phyloP scores from a whole-genome alignment of 1,140 invertebrate genomes.

The Nymphalis io region DNA sequence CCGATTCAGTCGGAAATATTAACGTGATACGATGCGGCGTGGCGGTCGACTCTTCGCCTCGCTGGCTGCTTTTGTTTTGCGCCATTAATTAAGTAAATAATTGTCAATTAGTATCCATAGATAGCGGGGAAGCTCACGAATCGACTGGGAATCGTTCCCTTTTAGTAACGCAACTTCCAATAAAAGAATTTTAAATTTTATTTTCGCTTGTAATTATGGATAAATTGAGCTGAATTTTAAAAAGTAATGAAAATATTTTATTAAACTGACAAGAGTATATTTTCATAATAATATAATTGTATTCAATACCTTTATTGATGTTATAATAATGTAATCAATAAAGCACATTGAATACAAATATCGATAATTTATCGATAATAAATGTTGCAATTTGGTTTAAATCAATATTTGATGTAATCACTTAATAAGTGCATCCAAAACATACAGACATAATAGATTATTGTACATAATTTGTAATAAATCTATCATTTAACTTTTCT shows the following conservation, averaged over 20 bases:
- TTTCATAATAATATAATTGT: too few relatives aligned
- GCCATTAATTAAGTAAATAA: conserved; percentile 42
- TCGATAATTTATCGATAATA: too few relatives aligned
- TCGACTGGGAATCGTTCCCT: conserved; percentile 21
- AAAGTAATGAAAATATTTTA: background rate
- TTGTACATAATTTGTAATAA: too few relatives aligned
- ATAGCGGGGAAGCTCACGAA: conserved; percentile 24
- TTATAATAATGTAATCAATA: too few relatives aligned
- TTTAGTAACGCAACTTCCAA: conserved; percentile 30
- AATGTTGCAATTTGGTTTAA: too few relatives aligned
- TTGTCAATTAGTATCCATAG: conserved; percentile 42
- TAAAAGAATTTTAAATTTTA: conserved; percentile 33
- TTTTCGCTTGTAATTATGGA: conserved; percentile 10
- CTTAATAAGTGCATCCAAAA: too few relatives aligned
- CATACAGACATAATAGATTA: too few relatives aligned
- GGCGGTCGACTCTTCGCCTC: conserved; percentile 11
- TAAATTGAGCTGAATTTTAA: background rate
- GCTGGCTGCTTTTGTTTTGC: conserved; percentile 37
- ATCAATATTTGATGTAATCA: too few relatives aligned
- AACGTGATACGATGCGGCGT: background rate
- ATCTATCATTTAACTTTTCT: too few relatives aligned
- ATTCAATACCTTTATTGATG: too few relatives aligned
- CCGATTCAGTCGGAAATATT: background rate
- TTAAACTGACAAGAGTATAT: too few relatives aligned
- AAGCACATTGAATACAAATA: too few relatives aligned